Evolutionary conservation across 2,113 vertebrate species (phyloP), one percentile per base, ranked within the genome.

Genomic region (Myodes glareolus): DNA sequence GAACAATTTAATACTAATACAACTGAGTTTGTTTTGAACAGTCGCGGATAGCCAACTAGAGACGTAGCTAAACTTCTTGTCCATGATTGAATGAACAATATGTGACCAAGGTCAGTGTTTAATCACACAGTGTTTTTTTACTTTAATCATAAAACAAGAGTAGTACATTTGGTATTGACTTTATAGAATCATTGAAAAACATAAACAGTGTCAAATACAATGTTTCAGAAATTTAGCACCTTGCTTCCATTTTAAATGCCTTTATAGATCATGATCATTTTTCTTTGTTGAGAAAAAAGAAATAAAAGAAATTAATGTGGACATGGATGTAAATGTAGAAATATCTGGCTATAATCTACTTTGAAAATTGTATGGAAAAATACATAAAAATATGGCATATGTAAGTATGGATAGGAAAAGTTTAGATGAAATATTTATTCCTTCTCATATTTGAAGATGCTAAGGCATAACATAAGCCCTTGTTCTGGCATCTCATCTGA

Each of bases 401-500:
- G 9, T 65, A 90, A 89, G 25, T 94, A 27, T 39, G 95, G 88
- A 96, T 39, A 25, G 85, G 97, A 77, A 85, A 90, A 36, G 82
- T 61, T 92, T 77, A 61, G 95, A 97, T 97, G 58, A 97, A n/a
- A 85, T 91, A 97, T 95, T 16, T 92, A 91, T 98, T 98, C 97
- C 82, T 97, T 98, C 98, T 97, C 94, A 82, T 92, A 81, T 97
- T 93, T 97, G 90, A 81, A 96, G 70, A 94, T 97, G 92, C 80
- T 96, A 96, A 97, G 84, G 89, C 86, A 95, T 94, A 97, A 80
- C 84, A 81, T 88, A 97, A 88, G 1, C 0, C 80, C 52, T 98
- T 31, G 13, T 82, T 98, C 93, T 97, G 90, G 94, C 98, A 96
- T 77, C 88, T 73, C 92, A 97, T 97, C 96, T 98, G 97, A 98